Evolutionary conservation across 2,888 invertebrate genomes (phyloP), one percentile per base, ranked within the genome.

Genomic region (Drosophila stalkeri): DNA sequence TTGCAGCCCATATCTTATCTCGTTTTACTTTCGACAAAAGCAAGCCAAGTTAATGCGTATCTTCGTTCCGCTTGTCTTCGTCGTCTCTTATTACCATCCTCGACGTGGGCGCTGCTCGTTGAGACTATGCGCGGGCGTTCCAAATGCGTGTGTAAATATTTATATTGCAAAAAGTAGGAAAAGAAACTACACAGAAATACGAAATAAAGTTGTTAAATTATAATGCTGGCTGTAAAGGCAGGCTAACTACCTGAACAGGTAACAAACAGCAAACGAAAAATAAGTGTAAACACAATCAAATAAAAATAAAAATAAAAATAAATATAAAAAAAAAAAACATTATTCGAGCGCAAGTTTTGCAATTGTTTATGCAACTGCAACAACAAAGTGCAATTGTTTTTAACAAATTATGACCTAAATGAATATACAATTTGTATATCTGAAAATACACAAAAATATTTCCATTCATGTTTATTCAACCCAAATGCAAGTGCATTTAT

Each of bases 311-410:
- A 27, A 39, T 39, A 5, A n/a, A 41, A 14, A 23, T 23, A 1
- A 16, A 27, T 12, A 39, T 39, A 5, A 5, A 41, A 27, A 2
- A 23, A 27, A 0, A 27, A 27, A 27, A 27, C 27, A 41, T 55
- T 41, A 44, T 35, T 44, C 71, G 66, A 71, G 75, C 79, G 76
- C 77, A 81, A 62, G 59, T 82, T 70, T 76, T 72, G 77, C 66
- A 79, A 84, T 88, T 84, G 88, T 89, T 84, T 86, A 83, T 77
- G 81, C 84, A 86, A 64, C 66, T 60, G 5, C 37, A 60, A 64
- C 27, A 80, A 51, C 41, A 80, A 56, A 62, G 33, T 87, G 66
- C 71, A 89, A 70, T 84, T 85, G 70, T 74, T 69, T 72, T 73
- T 49, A 85, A 73, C 65, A 80, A 66, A 87, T 76, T 74, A 72